Evolutionary conservation across 2,113 vertebrate genomes (phyloP).

Genomic region (Lepisosteus oculatus): DNA sequence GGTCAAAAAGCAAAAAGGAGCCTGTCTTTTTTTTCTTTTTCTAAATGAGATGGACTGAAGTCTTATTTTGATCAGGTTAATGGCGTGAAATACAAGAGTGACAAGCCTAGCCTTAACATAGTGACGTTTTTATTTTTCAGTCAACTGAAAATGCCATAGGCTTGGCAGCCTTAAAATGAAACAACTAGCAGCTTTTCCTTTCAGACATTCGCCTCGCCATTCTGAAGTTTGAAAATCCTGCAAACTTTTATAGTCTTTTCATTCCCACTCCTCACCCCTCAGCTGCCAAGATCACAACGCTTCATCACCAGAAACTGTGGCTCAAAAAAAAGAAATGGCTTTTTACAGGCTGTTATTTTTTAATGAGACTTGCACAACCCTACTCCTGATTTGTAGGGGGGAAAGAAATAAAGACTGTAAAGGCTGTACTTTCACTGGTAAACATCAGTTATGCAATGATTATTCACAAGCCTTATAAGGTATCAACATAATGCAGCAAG

Average conservation of each 20-base stretch:
- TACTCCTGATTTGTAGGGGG: conserved; percentile 21
- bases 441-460: conserved; percentile 47
- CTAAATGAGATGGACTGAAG: no score
- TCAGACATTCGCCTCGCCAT: not conserved
- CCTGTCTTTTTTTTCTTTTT: no score
- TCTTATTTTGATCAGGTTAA: no score
- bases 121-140: no score
- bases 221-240: not conserved
- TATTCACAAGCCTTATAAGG: conserved; percentile 39
- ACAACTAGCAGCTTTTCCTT: not conserved
- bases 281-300: not conserved
- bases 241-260: no score
- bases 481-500: conserved; percentile 8
- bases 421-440: conserved; percentile 28
- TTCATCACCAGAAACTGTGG: not conserved
- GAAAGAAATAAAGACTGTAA: conserved; percentile 16
- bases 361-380: conserved; percentile 23
- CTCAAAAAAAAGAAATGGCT: not conserved
- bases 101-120: no score
- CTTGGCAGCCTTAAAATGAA: no score
- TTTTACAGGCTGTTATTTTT: conserved; percentile 25
- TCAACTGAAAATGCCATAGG: no score
- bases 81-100: no score
- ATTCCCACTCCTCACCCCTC: conserved; percentile 32
- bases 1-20: no score